These are phyloP conservation scores for Percopsis transmontana DNA, from an alignment of 2,113 vertebrate genomes.

Conservation along the genomic window DNA sequence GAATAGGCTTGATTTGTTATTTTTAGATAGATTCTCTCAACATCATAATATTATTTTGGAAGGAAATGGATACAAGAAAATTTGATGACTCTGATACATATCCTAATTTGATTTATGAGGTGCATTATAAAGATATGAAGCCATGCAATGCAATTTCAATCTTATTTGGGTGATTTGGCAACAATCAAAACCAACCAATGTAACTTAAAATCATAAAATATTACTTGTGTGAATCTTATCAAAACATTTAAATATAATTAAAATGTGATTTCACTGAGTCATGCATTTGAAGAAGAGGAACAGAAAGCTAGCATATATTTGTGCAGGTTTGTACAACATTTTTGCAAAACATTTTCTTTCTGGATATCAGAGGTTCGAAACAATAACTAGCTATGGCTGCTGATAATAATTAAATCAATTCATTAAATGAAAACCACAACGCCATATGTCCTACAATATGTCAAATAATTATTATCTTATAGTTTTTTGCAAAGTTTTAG, in stretches of 20 bases:
- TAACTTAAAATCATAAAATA: conserved; percentile 40
- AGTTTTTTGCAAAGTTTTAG: too few relatives aligned
- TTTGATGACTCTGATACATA: conserved; percentile 16
- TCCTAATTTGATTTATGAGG: conserved; percentile 29
- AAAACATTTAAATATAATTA: conserved; percentile 43
- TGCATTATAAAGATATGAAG: conserved; percentile 10
- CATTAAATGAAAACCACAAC: too few relatives aligned
- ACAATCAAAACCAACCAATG: conserved; percentile 24
- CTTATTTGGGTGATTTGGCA: conserved; percentile 36
- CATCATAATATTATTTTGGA: conserved; percentile 27
- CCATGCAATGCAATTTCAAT: conserved; percentile 35
- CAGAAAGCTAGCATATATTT: too few relatives aligned
- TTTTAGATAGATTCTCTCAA: conserved; percentile 33
- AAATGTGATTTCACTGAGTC: conserved; percentile 35
- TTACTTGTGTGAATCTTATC: too few relatives aligned
- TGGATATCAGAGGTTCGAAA: too few relatives aligned
- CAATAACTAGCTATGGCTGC: too few relatives aligned
- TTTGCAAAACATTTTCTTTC: too few relatives aligned
- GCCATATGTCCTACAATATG: too few relatives aligned
- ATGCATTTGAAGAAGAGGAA: too few relatives aligned
- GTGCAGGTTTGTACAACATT: too few relatives aligned
- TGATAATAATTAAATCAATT: too few relatives aligned
- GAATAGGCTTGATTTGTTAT: conserved; percentile 44
- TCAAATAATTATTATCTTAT: too few relatives aligned
- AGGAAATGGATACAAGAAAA: conserved; percentile 12